Percentiles rank a stretch among this genome's conserved stretches.
Evolutionary conservation across 1,140 invertebrate species (phyloP).

Genomic region (Drosophila ogumai): DNA sequence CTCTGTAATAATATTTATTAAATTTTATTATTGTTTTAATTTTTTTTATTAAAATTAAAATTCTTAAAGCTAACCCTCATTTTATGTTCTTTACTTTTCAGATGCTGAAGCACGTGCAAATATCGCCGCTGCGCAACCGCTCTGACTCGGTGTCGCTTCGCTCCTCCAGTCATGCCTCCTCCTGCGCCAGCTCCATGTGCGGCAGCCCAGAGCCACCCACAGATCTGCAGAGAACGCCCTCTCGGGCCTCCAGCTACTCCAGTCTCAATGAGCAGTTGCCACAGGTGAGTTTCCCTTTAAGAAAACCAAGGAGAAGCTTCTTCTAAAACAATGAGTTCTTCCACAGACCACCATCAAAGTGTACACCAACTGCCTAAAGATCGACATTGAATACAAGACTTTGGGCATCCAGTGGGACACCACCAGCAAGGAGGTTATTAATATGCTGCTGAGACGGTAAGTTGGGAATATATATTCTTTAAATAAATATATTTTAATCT

Average conservation of each 20-base stretch:
- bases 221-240: constrained; percentile 83
- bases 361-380: constrained; percentile 93
- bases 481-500: background rate
- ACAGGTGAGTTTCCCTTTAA: constrained; percentile 78
- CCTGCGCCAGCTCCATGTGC: constrained; percentile 85
- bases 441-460: constrained; percentile 93
- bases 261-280: constrained; percentile 86
- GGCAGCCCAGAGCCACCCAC: constrained; percentile 87
- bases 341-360: constrained; percentile 94
- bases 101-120: constrained; percentile 96
- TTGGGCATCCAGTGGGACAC: constrained; percentile 94
- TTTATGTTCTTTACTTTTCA: constrained; percentile 68
- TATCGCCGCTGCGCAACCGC: constrained; percentile 92
- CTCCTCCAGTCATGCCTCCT: constrained; percentile 89
- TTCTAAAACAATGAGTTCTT: background rate
- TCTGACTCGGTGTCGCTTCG: constrained; percentile 92
- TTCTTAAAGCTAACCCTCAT: constrained; percentile 1
- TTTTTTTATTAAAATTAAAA: no score
- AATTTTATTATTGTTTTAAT: no score
- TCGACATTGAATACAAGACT: constrained; percentile 97
- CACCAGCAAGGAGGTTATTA: constrained; percentile 93
- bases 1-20: no score
- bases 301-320: background rate
- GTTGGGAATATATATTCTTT: background rate
- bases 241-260: constrained; percentile 87